These are phyloP conservation scores for Uloborus plumipes DNA, from an alignment of 2,888 invertebrate genomes.

Conservation along the genomic window DNA sequence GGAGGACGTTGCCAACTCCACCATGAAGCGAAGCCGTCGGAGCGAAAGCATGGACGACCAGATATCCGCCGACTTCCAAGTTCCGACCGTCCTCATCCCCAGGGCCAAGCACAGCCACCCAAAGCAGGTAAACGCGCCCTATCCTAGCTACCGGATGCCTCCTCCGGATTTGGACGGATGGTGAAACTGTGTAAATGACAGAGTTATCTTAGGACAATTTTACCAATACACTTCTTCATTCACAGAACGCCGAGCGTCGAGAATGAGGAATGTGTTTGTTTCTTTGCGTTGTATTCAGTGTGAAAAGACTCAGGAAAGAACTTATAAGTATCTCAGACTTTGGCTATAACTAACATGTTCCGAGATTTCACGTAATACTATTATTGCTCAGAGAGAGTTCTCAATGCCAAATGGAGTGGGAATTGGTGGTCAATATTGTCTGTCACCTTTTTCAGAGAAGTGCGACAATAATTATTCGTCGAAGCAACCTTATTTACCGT, in stretches of 20 bases:
- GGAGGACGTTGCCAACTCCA: conserved; percentile 51
- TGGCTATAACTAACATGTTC: too few species aligned
- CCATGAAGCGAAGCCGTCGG: conserved; percentile 59
- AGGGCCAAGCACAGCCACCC: conserved; percentile 64
- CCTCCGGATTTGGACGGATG: conserved; percentile 58
- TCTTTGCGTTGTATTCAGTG: conserved; percentile 20
- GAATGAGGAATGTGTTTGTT: conserved; percentile 16
- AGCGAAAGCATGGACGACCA: conserved; percentile 58
- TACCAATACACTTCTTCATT: conserved; percentile 8
- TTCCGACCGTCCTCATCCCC: conserved; percentile 62
- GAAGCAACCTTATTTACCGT: too few species aligned
- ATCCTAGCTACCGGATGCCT: conserved; percentile 51
- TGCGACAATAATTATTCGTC: too few species aligned
- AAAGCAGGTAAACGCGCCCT: conserved; percentile 63
- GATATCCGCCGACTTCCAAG: conserved; percentile 57
- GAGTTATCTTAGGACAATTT: conserved; percentile 9
- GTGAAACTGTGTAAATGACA: conserved; percentile 23
- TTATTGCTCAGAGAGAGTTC: too few species aligned
- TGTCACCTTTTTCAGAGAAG: too few species aligned
- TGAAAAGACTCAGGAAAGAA: not conserved
- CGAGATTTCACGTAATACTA: too few species aligned
- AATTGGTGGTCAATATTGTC: too few species aligned
- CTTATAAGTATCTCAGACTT: too few species aligned
- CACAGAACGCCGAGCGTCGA: conserved; percentile 22
- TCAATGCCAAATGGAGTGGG: too few species aligned